Base-by-base conservation (phyloP, 2,888 invertebrate genomes). In the Heteromyza rotundicornis region DNA sequence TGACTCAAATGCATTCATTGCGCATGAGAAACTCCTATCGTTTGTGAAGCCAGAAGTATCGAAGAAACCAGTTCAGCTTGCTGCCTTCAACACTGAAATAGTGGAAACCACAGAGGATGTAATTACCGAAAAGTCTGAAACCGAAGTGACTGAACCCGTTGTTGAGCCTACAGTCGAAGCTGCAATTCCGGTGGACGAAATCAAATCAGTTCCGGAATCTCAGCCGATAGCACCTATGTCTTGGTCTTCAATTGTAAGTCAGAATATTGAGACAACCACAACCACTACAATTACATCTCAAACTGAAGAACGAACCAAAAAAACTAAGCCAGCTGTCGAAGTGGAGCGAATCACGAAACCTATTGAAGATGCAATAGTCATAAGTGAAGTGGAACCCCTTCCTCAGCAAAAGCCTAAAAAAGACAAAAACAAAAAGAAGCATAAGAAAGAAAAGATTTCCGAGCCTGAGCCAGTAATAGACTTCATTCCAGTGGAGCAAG, bases 221-320 rank as follows among this genome's bases (percentile, higher is more conserved):
- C 40, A 40, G 3, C 8, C 40, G n/a, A 19, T 2, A 50, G 19
- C 20, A 17, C 60, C 57, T 32, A 3, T 57, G 50, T 70, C 75
- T 0, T 76, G 76, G 75, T 73, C 75, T 23, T 61, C 70, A 17
- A 63, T 69, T 10, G 64, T 66, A 14, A 59, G 56, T 10, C 59
- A 64, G 36, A 64, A 59, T 35, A 55, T 14, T 5, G 35, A 35
- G 10, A n/a, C 17, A 8, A 19, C 22, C 10, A n/a, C 57, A 52
- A 14, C 12, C n/a, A 55, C 49, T 1, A 35, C 40, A 40, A n/a
- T 14, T 27, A 27, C 27, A 7, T 10, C 10, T 27, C 7, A 10
- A 27, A 27, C 27, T 7, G 10, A 27, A 27, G 27, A 27, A 5
- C 27, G 27, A n/a, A n/a, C n/a, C 12, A 3, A 8, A 14, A n/a